Conservation (phyloP, 1,140 invertebrate species). For the Drosophila funebris region DNA sequence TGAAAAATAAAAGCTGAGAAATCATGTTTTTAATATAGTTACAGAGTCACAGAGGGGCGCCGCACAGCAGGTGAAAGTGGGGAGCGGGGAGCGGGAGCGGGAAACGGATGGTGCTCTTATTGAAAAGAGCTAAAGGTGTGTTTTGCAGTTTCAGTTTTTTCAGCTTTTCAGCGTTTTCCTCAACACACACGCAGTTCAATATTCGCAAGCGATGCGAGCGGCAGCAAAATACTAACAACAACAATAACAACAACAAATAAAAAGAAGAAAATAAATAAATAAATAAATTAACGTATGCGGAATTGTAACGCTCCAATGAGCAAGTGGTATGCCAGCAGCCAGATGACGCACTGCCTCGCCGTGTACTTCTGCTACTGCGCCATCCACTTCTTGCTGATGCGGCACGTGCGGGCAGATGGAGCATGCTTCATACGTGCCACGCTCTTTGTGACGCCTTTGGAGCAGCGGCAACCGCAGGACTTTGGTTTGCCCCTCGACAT, state of each 20-base stretch:
- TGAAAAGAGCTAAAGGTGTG: constrained; percentile 57
- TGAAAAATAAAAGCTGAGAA: constrained; percentile 16
- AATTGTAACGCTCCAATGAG: constrained; percentile 52
- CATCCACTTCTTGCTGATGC: constrained; percentile 21
- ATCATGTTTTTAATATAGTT: constrained; percentile 11
- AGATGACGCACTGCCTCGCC: constrained; percentile 65
- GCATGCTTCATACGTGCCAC: constrained; percentile 61
- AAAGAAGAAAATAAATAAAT: neutral
- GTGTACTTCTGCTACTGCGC: constrained; percentile 5
- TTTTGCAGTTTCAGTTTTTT: constrained; percentile 34
- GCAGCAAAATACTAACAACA: no score
- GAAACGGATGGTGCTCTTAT: constrained; percentile 20
- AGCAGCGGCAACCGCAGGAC: constrained; percentile 33
- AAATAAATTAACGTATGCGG: neutral
- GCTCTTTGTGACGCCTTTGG: constrained; percentile 38
- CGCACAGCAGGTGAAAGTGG: neutral
- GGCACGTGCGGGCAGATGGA: constrained; percentile 29
- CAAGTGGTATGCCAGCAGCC: constrained; percentile 32
- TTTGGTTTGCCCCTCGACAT: constrained; percentile 63
- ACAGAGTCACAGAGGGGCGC: constrained; percentile 1
- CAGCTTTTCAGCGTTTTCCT: constrained; percentile 48
- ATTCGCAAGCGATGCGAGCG: constrained; percentile 58
- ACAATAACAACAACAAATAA: no score
- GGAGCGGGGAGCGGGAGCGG: constrained; percentile 42
- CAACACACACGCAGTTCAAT: constrained; percentile 63